Evolutionary conservation across 2,888 invertebrate species (phyloP).

Genomic region (Tinea semifulvella): DNA sequence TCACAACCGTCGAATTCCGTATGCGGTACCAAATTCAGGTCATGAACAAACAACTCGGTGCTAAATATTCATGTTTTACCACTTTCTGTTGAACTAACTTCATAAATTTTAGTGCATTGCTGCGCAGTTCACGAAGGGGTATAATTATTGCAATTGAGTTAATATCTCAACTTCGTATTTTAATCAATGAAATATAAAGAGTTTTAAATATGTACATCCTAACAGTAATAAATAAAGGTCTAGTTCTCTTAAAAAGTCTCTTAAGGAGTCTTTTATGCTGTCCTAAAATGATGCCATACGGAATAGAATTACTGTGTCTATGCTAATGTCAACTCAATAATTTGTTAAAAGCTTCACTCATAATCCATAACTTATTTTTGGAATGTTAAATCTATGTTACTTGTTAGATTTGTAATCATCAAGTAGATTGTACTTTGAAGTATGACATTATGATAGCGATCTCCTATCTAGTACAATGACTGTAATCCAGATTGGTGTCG

Average conservation of each 20-base stretch:
- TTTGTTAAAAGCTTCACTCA: too few relatives aligned
- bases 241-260: too few relatives aligned
- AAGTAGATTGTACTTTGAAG: background rate
- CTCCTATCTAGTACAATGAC: background rate
- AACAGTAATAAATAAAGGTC: too few relatives aligned
- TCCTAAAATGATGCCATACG: too few relatives aligned
- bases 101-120: conserved; percentile 12
- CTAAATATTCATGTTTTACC: conserved; percentile 38
- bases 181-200: too few relatives aligned
- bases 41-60: conserved; percentile 43
- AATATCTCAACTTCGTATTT: too few relatives aligned
- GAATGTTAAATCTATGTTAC: background rate
- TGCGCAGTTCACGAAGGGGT: too few relatives aligned
- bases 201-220: too few relatives aligned
- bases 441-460: conserved; percentile 3
- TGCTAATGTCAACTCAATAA: too few relatives aligned
- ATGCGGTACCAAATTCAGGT: conserved; percentile 46
- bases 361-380: background rate
- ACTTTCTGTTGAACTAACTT: conserved; percentile 24
- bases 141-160: too few relatives aligned
- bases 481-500: conserved; percentile 1
- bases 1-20: conserved; percentile 34
- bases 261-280: too few relatives aligned
- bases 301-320: too few relatives aligned
- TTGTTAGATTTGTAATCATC: background rate